These are phyloP conservation scores for Sinopyrophorus schimmeli DNA, from an alignment of 2,888 invertebrate species.

Conservation along the genomic window DNA sequence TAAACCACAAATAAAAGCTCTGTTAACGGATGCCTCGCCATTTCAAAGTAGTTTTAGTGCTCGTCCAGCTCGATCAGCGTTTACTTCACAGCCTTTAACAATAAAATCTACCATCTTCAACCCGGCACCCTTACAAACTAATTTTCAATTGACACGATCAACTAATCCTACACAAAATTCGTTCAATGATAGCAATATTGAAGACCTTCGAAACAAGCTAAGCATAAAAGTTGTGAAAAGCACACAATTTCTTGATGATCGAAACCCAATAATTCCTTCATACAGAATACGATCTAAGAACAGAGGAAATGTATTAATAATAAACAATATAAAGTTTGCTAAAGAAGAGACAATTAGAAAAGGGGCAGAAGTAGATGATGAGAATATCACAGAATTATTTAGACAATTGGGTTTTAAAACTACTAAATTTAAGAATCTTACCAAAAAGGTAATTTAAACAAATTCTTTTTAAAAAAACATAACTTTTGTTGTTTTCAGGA, in stretches of 20 bases:
- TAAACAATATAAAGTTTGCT: slow-evolving; percentile 50
- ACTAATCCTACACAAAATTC: no score
- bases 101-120: no score
- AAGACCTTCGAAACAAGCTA: slow-evolving; percentile 8
- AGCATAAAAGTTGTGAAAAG: slow-evolving; percentile 14
- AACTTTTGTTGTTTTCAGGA: slow-evolving; percentile 40
- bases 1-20: no score
- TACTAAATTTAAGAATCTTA: slow-evolving; percentile 54
- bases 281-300: slow-evolving; percentile 44
- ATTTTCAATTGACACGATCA: no score
- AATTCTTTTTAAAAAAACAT: no score
- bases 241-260: slow-evolving; percentile 27
- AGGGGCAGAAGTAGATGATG: slow-evolving; percentile 65
- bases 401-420: slow-evolving; percentile 62
- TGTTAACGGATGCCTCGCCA: no score
- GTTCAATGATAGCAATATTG: not conserved
- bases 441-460: slow-evolving; percentile 51
- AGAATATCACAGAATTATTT: slow-evolving; percentile 63
- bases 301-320: slow-evolving; percentile 46
- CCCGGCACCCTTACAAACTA: no score
- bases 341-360: slow-evolving; percentile 46
- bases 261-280: slow-evolving; percentile 35
- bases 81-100: slow-evolving; percentile 3
- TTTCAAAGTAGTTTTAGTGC: no score
- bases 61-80: slow-evolving; percentile 12